Evolutionary conservation across 2,888 invertebrate genomes (phyloP).

Genomic region (Aspidapion aeneum): DNA sequence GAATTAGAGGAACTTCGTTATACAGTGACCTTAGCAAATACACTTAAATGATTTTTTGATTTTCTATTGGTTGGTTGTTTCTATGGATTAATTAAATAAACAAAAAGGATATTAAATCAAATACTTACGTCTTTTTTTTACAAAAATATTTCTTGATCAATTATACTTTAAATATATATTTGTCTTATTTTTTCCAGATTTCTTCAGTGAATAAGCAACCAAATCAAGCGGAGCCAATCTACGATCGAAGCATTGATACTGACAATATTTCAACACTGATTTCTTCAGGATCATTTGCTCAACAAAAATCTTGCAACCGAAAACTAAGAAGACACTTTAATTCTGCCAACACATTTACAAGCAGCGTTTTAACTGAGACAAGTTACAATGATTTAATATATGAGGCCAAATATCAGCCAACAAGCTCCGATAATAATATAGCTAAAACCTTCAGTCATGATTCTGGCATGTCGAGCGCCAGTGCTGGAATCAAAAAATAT

Average conservation of each 20-base stretch:
- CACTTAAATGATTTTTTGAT: no score
- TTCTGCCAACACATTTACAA: neutral
- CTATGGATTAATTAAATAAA: no score
- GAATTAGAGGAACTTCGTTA: no score
- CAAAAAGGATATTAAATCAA: no score
- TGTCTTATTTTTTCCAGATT: neutral
- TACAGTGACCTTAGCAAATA: no score
- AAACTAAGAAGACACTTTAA: no score
- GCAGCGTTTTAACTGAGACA: neutral
- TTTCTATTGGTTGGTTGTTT: no score
- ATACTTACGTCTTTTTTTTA: no score
- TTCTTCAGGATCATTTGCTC: neutral
- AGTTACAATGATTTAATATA: neutral
- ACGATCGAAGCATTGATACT: neutral
- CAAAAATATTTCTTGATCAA: no score
- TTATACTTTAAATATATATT: no score
- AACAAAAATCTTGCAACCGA: neutral
- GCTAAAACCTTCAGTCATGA: neutral
- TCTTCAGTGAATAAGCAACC: no score
- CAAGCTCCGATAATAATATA: neutral
- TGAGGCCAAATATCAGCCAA: neutral
- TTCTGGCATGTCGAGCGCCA: neutral
- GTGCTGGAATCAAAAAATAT: neutral
- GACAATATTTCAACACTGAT: neutral
- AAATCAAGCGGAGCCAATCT: no score